Base-by-base conservation (phyloP, 2,113 vertebrate genomes). In the Menidia beryllina region DNA sequence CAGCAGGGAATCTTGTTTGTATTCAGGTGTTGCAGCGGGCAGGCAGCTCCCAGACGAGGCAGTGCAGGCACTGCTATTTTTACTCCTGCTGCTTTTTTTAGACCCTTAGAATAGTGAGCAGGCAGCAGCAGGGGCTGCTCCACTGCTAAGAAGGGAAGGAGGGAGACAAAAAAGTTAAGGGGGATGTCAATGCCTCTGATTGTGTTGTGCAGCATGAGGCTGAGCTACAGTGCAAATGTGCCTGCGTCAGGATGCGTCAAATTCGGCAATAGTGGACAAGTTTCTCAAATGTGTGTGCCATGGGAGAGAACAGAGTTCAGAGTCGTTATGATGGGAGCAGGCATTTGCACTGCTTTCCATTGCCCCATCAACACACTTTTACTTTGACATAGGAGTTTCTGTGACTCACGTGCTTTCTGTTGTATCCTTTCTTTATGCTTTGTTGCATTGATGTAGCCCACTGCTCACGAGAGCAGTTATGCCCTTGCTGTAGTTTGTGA, bases 51-150 rank as follows among this genome's bases (percentile, higher is more conserved):
- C 95, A 97, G 96, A 98, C 95, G 92, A 95, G 93, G 94, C 95
- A 95, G 94, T 93, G 93, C 94, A 90, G 69, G 85, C 86, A 92
- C 95, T 96, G 95, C 96, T 96, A 96, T 98, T 98, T 98, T 98
- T 98, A 97, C 81, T 91, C 87, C 71, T 84, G 83, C 86, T 91
- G 88, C 91, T 94, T 93, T 94, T 93, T 94, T 92, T 94, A 94
- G 96, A 87, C 95, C 91, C 89, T 91, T 87, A 79, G 92, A 95
- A 95, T 95, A 95, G 95, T 96, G 95, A 96, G 95, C 93, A 94
- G 93, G 86, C 75, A 84, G 81, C 70, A 62, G 82, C 87, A 87
- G 82, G 78, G 85, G 86, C 87, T 82, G 86, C 83, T 91, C 86
- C 62, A 74, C 80, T 86, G 86, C 76, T 79, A 77, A 75, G 83